These are phyloP conservation scores for Mellivora capensis DNA, from an alignment of 2,113 vertebrate species.

Conservation along the genomic window DNA sequence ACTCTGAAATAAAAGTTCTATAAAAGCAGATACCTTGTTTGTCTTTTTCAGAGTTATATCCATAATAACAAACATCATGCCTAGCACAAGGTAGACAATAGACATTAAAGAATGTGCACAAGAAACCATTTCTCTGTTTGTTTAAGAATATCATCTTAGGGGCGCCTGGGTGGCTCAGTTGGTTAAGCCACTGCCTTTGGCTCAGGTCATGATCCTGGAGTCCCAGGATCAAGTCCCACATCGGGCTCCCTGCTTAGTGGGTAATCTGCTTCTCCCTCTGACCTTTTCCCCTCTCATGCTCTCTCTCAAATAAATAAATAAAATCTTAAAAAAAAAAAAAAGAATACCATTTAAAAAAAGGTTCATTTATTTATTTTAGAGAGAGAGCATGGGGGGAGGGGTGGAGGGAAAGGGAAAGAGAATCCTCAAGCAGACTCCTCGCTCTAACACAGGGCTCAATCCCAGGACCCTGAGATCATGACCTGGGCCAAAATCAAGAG, in stretches of 20 bases:
- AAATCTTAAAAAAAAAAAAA: too few relatives aligned
- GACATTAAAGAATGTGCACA: background rate
- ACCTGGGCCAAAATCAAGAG: background rate
- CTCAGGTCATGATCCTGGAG: too few relatives aligned
- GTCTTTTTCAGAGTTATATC: background rate
- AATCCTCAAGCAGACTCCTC: background rate
- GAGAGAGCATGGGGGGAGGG: background rate
- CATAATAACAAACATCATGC: background rate
- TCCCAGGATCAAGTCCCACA: too few relatives aligned
- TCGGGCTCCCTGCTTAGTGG: fast-evolving
- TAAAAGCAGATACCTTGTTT: background rate
- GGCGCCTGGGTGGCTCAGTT: too few relatives aligned
- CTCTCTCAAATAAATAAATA: too few relatives aligned
- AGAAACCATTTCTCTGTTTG: background rate
- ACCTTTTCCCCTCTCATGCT: too few relatives aligned
- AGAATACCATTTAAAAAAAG: background rate
- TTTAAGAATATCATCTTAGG: background rate
- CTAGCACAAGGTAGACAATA: background rate
- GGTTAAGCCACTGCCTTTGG: too few relatives aligned
- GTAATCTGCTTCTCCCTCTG: too few relatives aligned
- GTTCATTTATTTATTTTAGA: background rate
- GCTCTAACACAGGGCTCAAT: background rate
- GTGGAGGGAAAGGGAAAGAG: background rate
- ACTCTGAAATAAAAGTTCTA: background rate
- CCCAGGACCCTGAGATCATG: background rate